Percentiles rank a stretch among this genome's conserved stretches.
phyloP scores from a whole-genome alignment of 2,113 vertebrate genomes.

The Sylvilagus bachmani region DNA sequence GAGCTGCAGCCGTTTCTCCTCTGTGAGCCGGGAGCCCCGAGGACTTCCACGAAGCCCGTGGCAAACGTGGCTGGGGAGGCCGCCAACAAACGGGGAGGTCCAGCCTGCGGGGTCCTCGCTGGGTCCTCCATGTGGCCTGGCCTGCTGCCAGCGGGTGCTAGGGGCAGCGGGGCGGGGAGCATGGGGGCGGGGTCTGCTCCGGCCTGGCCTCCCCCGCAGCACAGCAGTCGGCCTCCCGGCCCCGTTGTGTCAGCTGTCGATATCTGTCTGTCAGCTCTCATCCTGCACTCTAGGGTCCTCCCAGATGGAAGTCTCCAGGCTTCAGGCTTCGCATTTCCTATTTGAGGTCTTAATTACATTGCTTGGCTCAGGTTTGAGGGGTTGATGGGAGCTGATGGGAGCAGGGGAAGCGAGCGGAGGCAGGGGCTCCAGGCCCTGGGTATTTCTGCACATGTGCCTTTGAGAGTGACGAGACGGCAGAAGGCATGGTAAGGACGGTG shows the following conservation, averaged over 20 bases:
- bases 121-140: too few species aligned
- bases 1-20: neutral
- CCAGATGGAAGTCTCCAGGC: neutral
- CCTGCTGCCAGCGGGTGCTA: neutral
- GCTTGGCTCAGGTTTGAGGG: neutral
- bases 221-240: neutral
- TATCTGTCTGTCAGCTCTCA: constrained; percentile 61
- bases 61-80: neutral
- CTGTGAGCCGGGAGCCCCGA: neutral
- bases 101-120: neutral
- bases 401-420: accelerated
- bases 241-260: neutral
- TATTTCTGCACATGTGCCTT: neutral
- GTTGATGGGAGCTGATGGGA: neutral
- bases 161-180: neutral
- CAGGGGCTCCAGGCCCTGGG: too few species aligned
- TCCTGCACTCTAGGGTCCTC: accelerated
- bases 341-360: constrained; percentile 74
- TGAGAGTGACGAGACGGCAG: neutral
- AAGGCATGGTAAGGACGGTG: neutral
- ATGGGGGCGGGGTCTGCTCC: neutral
- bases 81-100: neutral
- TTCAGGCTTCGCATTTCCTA: constrained; percentile 50
- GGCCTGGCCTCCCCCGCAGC: neutral
- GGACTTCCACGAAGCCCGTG: too few species aligned